These are phyloP conservation scores for Oreortyx pictus DNA, from an alignment of 2,797 vertebrate species.

Conservation along the genomic window DNA sequence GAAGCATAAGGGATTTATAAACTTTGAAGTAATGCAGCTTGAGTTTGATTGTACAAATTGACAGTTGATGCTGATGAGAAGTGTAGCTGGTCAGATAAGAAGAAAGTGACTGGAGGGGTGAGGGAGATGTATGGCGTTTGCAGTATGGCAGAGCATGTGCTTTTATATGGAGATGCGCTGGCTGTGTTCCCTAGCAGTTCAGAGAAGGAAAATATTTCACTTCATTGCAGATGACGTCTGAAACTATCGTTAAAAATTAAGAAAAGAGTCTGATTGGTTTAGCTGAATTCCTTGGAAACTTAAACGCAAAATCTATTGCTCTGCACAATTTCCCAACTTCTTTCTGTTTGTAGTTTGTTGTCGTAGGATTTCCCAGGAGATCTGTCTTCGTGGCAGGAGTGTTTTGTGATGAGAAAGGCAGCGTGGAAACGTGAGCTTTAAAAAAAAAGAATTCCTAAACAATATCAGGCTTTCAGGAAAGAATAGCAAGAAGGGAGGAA, in stretches of 20 bases:
- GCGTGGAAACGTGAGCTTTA: neutral
- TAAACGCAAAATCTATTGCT: constrained; percentile 19
- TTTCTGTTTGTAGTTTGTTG: neutral
- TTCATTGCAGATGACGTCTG: neutral
- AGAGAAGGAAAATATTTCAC: neutral
- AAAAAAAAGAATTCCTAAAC: neutral
- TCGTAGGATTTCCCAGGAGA: neutral
- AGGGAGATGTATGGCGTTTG: neutral
- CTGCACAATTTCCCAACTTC: neutral
- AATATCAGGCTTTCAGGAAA: neutral
- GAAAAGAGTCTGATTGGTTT: neutral
- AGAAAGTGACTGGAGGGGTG: neutral
- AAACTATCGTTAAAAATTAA: constrained; percentile 18
- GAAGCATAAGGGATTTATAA: constrained; percentile 1
- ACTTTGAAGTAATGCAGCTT: neutral
- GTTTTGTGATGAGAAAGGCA: neutral
- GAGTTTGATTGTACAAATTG: neutral
- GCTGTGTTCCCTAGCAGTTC: constrained; percentile 13
- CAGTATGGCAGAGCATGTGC: neutral
- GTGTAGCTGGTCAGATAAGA: neutral
- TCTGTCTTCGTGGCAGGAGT: neutral
- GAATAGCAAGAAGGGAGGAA: neutral
- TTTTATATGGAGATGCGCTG: neutral
- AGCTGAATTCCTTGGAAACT: neutral
- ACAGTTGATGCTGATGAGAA: neutral